A percentile compares a stretch with the other conserved stretches of the same genome.
phyloP scores from a whole-genome alignment of 2,797 vertebrate genomes.

The Malurus splendens region DNA sequence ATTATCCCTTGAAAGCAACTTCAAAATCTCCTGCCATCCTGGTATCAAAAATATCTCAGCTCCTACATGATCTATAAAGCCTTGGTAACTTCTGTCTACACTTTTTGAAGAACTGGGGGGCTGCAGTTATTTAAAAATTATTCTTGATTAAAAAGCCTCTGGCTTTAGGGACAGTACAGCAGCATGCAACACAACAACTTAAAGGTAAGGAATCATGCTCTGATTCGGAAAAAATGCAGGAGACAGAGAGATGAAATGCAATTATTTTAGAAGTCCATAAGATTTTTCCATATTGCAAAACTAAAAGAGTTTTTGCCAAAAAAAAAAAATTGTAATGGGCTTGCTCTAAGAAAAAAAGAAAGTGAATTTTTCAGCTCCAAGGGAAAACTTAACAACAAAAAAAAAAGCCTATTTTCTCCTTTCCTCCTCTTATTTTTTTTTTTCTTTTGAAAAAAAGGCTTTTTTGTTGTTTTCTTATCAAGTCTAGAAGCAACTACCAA shows the following conservation, averaged over 20 bases:
- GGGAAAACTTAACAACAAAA: background rate
- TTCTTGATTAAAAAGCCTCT: background rate
- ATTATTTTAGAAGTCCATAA: background rate
- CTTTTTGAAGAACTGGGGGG: rapidly evolving
- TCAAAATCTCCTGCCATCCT: background rate
- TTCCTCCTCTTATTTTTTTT: rapidly evolving
- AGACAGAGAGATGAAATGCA: background rate
- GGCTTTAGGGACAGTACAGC: background rate
- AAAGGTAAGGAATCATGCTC: background rate
- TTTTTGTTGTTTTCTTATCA: background rate
- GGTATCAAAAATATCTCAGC: background rate
- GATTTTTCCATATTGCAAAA: background rate
- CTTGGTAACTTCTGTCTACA: background rate
- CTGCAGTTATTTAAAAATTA: background rate
- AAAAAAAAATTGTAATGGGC: background rate
- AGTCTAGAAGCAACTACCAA: background rate
- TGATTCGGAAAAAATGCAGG: background rate
- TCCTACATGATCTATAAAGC: background rate
- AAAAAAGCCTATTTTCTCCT: background rate
- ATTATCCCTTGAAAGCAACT: background rate
- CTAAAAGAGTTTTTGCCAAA: background rate
- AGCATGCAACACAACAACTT: background rate
- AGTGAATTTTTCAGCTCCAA: background rate
- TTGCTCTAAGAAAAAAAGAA: background rate
- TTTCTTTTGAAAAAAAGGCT: background rate